Percentiles rank a stretch among this genome's conserved stretches.
Conservation (phyloP, 2,113 vertebrate genomes). For the Chloropsis hardwickii region DNA sequence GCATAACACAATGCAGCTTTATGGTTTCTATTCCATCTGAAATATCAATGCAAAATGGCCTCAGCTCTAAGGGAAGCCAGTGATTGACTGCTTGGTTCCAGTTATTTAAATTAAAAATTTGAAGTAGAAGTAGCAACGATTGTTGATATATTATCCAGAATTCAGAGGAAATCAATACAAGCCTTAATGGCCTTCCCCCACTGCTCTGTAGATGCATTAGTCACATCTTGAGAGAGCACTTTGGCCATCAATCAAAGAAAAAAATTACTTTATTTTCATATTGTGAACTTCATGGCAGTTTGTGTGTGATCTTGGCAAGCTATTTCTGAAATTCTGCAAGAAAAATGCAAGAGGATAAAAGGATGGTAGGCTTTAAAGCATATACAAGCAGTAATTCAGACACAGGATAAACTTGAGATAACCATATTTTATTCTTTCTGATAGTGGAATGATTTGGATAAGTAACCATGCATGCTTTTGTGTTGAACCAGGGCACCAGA, state of each 20-base stretch:
- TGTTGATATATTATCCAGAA: conserved; percentile 20
- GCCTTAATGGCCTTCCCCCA: neutral
- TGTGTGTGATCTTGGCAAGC: neutral
- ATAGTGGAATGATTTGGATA: neutral
- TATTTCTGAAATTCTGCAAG: neutral
- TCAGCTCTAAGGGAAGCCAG: neutral
- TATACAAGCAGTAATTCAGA: neutral
- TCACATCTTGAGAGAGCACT: conserved; percentile 18
- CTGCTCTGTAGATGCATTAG: conserved; percentile 17
- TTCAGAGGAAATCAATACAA: conserved; percentile 37
- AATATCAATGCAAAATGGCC: neutral
- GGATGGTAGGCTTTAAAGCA: neutral
- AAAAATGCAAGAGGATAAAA: neutral
- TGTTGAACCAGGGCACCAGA: neutral
- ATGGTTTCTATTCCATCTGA: neutral
- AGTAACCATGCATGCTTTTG: neutral
- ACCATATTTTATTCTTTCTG: neutral
- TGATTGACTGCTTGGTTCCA: neutral
- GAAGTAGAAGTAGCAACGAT: neutral
- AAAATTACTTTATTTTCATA: conserved; percentile 26
- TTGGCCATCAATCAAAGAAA: conserved; percentile 10
- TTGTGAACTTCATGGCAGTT: neutral
- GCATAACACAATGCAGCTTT: neutral
- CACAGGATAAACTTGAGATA: neutral
- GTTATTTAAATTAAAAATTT: conserved; percentile 43